Percentiles rank a stretch among this genome's conserved stretches.
phyloP scores from a whole-genome alignment of 2,797 vertebrate species.

The Aphelocoma californica region DNA sequence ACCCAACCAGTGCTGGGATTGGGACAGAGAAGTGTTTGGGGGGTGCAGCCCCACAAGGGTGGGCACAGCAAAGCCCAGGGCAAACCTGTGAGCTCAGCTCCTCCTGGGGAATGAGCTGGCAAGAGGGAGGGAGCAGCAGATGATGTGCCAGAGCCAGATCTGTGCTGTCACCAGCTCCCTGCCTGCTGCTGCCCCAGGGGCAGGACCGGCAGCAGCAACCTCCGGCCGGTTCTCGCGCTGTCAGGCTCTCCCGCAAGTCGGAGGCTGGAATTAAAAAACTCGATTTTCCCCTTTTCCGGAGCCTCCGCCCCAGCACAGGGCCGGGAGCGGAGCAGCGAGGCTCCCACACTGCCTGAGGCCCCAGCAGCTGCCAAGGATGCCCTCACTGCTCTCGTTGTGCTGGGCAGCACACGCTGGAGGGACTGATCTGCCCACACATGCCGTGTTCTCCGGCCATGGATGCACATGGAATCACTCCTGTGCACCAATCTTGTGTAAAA shows the following conservation, averaged over 20 bases:
- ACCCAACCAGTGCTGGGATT: neutral
- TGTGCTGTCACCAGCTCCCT: neutral
- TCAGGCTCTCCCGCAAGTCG: neutral
- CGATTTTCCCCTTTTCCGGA: neutral
- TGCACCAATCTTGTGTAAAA: rapidly evolving
- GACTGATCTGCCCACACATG: rapidly evolving
- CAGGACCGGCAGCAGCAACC: neutral
- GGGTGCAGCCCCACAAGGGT: neutral
- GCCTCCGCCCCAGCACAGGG: neutral
- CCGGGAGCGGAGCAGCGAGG: neutral
- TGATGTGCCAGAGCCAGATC: neutral
- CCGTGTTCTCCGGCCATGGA: rapidly evolving
- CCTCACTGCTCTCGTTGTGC: rapidly evolving
- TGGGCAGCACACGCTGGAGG: neutral
- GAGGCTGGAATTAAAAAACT: slow-evolving; percentile 19
- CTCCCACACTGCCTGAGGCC: neutral
- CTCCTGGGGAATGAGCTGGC: neutral
- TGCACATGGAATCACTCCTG: rapidly evolving
- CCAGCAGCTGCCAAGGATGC: neutral
- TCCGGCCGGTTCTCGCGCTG: neutral
- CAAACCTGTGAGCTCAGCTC: neutral
- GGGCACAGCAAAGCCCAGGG: neutral
- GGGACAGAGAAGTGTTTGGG: neutral
- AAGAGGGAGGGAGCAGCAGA: neutral
- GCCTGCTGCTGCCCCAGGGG: neutral